A percentile compares a stretch with the other conserved stretches of the same genome.
Conservation (phyloP, 2,888 invertebrate genomes). For the Nyleta sp. region DNA sequence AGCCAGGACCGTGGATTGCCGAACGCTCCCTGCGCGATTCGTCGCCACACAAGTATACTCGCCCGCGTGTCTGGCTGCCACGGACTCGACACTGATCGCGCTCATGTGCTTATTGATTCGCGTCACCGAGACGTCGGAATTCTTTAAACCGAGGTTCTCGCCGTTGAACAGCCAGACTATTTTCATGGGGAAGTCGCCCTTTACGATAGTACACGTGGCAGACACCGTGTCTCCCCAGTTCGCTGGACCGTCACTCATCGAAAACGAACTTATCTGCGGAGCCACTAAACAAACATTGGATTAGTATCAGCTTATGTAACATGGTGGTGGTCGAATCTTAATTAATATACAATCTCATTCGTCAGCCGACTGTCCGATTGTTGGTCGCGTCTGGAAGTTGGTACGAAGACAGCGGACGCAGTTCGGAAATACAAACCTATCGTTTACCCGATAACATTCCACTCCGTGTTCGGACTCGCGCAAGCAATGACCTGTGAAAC, state of each 20-base stretch:
- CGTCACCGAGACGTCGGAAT: constrained; percentile 82
- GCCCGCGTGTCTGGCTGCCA: constrained; percentile 84
- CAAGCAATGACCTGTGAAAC: too few species aligned
- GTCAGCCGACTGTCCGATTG: not conserved
- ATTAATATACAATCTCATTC: too few species aligned
- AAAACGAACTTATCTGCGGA: constrained; percentile 89
- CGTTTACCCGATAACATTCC: too few species aligned
- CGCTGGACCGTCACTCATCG: constrained; percentile 87
- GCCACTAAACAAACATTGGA: constrained; percentile 84
- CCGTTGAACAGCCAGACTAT: constrained; percentile 90
- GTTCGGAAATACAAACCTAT: too few species aligned
- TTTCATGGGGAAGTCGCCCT: constrained; percentile 89
- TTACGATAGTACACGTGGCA: constrained; percentile 87
- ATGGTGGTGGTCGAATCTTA: too few species aligned
- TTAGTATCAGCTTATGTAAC: too few species aligned
- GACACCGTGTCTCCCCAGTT: constrained; percentile 88
- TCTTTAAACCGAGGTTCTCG: constrained; percentile 80
- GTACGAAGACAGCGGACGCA: constrained; percentile 58
- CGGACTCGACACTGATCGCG: constrained; percentile 84
- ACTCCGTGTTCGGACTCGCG: too few species aligned
- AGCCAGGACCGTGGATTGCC: constrained; percentile 82
- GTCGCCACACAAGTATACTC: constrained; percentile 84
- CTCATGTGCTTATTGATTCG: constrained; percentile 84
- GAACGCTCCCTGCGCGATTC: constrained; percentile 83
- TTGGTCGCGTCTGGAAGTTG: constrained; percentile 43